Conservation (phyloP, 1,140 invertebrate species). For the Ladona fulva region DNA sequence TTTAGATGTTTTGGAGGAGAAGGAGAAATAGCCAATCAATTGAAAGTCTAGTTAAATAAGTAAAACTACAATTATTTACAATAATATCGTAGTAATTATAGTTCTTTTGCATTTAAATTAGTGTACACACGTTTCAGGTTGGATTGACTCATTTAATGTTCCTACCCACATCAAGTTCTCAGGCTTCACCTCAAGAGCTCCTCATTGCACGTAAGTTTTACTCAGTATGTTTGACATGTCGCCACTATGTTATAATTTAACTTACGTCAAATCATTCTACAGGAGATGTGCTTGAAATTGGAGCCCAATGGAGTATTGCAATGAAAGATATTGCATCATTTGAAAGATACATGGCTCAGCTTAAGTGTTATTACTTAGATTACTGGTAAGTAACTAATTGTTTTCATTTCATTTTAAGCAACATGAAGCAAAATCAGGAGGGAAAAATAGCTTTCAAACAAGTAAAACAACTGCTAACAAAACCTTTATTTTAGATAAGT, state of each 20-base stretch:
- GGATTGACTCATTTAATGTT: slow-evolving; percentile 76
- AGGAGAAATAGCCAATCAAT: too few relatives aligned
- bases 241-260: too few relatives aligned
- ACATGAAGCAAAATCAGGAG: not conserved
- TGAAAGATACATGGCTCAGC: slow-evolving; percentile 91
- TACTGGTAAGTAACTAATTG: slow-evolving; percentile 60
- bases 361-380: slow-evolving; percentile 97
- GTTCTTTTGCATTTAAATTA: too few relatives aligned
- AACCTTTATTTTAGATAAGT: too few relatives aligned
- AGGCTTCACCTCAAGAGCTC: slow-evolving; percentile 75
- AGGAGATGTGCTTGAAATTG: slow-evolving; percentile 90
- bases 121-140: slow-evolving; percentile 43
- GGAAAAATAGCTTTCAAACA: too few relatives aligned
- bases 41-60: too few relatives aligned
- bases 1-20: too few relatives aligned
- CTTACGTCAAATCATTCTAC: not conserved
- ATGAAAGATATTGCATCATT: slow-evolving; percentile 88
- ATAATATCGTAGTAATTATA: too few relatives aligned
- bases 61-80: too few relatives aligned
- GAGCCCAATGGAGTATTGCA: slow-evolving; percentile 89
- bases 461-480: too few relatives aligned
- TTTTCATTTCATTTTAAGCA: not conserved
- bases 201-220: slow-evolving; percentile 63
- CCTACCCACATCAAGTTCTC: slow-evolving; percentile 71
- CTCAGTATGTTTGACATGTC: too few relatives aligned